phyloP scores from a whole-genome alignment of 2,113 vertebrate genomes.

The Murina feae region DNA sequence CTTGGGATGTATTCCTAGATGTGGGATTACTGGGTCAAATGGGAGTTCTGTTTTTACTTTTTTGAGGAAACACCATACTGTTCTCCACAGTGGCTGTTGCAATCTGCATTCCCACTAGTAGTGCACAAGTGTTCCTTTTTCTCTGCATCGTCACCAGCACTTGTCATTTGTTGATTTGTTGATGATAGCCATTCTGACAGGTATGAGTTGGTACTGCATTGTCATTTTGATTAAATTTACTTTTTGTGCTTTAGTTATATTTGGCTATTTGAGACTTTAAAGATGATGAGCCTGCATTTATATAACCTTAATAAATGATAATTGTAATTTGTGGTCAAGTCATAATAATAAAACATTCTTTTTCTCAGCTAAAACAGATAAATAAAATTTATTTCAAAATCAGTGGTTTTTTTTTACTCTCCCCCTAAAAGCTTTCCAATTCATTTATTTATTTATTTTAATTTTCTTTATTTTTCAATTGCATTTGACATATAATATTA shows the following conservation, averaged over 20 bases:
- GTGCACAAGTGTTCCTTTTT: no score
- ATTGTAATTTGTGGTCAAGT: neutral
- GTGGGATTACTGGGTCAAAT: no score
- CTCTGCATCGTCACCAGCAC: no score
- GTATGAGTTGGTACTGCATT: no score
- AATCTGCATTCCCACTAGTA: no score
- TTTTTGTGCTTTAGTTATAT: neutral
- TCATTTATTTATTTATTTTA: neutral
- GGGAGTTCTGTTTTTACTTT: no score
- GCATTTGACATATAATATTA: neutral
- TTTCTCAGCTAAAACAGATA: neutral
- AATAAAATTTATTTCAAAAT: neutral
- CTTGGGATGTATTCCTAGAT: no score
- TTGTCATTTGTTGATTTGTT: no score
- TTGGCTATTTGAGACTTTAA: slow-evolving; percentile 18
- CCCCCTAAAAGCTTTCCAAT: neutral
- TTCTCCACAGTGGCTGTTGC: no score
- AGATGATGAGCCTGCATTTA: neutral
- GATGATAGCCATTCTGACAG: no score
- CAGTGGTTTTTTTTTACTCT: neutral
- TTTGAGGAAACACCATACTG: no score
- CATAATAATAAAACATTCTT: slow-evolving; percentile 23
- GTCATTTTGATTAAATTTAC: neutral
- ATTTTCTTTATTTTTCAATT: neutral
- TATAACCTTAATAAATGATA: neutral